Percentiles rank a stretch among this genome's conserved stretches.
phyloP scores from a whole-genome alignment of 2,797 vertebrate genomes.

The Gobio occitaniae region DNA sequence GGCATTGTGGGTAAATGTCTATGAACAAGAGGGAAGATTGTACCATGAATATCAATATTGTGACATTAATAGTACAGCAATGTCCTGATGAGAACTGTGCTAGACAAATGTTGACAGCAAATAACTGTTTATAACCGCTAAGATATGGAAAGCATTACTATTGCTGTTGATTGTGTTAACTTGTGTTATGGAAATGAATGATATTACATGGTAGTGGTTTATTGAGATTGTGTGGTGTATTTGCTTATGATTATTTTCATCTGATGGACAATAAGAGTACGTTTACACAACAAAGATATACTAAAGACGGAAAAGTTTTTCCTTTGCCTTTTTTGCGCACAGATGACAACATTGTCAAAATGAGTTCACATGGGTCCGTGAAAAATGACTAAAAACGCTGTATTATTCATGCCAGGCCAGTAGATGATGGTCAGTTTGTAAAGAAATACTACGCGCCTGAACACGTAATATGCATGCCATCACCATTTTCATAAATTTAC shows the following conservation, averaged over 20 bases:
- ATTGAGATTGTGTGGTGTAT: background rate
- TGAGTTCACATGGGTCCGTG: background rate
- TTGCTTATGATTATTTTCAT: background rate
- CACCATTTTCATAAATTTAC: no score
- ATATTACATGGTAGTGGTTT: background rate
- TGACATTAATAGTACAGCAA: constrained; percentile 32
- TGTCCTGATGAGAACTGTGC: background rate
- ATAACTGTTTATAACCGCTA: background rate
- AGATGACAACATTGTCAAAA: background rate
- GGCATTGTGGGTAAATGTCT: constrained; percentile 39
- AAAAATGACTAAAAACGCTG: background rate
- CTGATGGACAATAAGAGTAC: background rate
- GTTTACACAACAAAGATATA: background rate
- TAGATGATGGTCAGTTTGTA: background rate
- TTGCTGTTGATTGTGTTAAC: background rate
- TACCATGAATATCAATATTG: constrained; percentile 19
- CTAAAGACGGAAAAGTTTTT: background rate
- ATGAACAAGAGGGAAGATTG: constrained; percentile 1
- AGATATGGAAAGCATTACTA: background rate
- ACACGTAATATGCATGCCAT: no score
- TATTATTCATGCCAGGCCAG: background rate
- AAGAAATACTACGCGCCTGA: background rate
- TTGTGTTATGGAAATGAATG: background rate
- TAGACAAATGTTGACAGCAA: background rate
- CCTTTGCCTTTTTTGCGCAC: background rate